Evolutionary conservation across 2,113 vertebrate species (phyloP).

Genomic region (Ochotona curzoniae): DNA sequence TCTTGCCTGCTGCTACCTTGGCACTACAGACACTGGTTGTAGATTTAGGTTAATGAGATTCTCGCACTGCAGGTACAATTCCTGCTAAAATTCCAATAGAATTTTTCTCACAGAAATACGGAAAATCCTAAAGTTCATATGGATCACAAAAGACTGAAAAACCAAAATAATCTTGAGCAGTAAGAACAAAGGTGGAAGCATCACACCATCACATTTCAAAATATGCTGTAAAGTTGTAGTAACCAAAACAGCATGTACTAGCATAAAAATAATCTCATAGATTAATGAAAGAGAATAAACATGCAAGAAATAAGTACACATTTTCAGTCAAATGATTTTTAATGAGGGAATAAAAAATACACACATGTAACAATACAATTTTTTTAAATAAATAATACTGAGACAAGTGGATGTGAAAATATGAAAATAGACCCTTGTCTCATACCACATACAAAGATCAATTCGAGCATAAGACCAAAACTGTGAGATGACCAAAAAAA

Average conservation of each 20-base stretch:
- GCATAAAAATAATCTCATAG: too few species aligned
- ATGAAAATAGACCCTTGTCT: not conserved
- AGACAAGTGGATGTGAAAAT: not conserved
- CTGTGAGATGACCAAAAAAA: not conserved
- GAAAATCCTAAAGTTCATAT: not conserved
- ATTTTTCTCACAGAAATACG: not conserved
- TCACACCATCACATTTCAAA: too few species aligned
- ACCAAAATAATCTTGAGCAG: too few species aligned
- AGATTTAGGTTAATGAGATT: not conserved
- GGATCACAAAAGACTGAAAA: too few species aligned
- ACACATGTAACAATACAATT: not conserved
- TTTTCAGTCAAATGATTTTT: not conserved
- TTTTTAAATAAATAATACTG: not conserved
- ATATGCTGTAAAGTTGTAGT: too few species aligned
- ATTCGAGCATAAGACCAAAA: not conserved
- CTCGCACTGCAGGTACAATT: not conserved
- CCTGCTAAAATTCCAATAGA: not conserved
- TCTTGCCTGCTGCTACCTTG: not conserved
- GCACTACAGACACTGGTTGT: not conserved
- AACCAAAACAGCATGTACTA: too few species aligned
- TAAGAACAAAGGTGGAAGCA: too few species aligned
- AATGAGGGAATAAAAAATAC: not conserved
- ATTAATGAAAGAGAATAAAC: not conserved
- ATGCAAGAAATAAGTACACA: not conserved
- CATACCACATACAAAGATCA: not conserved